A percentile compares a stretch with the other conserved stretches of the same genome.
phyloP scores from a whole-genome alignment of 2,113 vertebrate species.

The Rhegmatorhina hoffmannsi region DNA sequence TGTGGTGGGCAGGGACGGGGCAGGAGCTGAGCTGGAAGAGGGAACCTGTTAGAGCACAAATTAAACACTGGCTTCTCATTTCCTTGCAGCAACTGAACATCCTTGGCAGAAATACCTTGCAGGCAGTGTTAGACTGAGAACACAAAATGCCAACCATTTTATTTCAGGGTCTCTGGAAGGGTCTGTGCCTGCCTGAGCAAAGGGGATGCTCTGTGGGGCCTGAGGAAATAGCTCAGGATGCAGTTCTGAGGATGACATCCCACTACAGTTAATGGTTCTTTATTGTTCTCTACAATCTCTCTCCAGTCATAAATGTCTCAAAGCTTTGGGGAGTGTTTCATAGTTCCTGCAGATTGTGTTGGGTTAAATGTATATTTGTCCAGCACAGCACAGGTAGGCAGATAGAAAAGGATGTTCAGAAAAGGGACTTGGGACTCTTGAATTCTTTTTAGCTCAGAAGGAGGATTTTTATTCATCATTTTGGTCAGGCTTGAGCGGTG shows the following conservation, averaged over 20 bases:
- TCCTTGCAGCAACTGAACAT: neutral
- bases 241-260: neutral
- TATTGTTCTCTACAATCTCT: conserved; percentile 3
- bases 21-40: neutral
- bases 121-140: neutral
- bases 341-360: neutral
- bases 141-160: neutral
- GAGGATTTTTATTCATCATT: neutral
- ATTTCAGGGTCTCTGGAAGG: neutral
- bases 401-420: neutral
- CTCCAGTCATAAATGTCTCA: neutral
- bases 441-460: neutral
- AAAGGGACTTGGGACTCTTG: neutral
- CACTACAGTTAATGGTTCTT: neutral
- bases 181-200: neutral
- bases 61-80: neutral
- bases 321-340: conserved; percentile 16
- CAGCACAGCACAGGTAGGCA: neutral
- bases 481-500: neutral
- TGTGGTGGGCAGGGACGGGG: neutral
- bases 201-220: neutral
- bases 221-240: neutral
- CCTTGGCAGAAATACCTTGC: neutral
- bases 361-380: neutral
- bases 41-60: neutral